Evolutionary conservation across 2,113 vertebrate species (phyloP), one percentile per base, ranked within the genome.

Genomic region (Chascanopsetta lugubris): DNA sequence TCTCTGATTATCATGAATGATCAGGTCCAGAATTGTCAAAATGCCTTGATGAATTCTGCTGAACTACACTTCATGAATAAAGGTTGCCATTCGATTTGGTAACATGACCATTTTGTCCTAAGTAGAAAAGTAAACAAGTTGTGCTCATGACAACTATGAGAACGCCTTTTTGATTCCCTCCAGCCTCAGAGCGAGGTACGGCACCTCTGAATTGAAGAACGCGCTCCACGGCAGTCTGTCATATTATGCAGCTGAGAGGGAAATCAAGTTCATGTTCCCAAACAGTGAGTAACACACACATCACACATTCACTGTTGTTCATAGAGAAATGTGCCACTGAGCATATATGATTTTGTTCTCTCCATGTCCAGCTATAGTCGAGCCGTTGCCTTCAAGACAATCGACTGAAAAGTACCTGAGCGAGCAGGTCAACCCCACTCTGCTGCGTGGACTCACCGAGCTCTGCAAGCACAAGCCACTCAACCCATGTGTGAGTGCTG

Each of bases 261-360:
- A 99, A 86, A 95, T 99, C 71, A 88, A 86, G 62, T 97, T 97
- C 82, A 93, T 99, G 86, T 99, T 99, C 84, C 94, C 96, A 78
- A 90, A 93, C 87, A 92, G 97, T 99, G 91, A 87, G 87, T 88
- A 8, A 24, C 13, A 20, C 4, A 22, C 4, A 58, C 36, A 48
- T 21, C 32, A 54, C 18, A 60, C 32, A 46, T 36, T n/a, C n/a
- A 18, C 5, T 50, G 15, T 29, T 49, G 11, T 32, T 61, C 0
- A 36, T 21, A 18, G 34, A 36, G 7, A 49, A 54, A 26, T 48
- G 2, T 8, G 25, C 5, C 10, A 18, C 20, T 65, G 17, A 46
- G 21, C 26, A 25, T 2, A 60, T 24, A 30, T 2, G 7, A 53
- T 21, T 22, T 5, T 66, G 13, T 54, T 3, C 2, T 24, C 1